Conservation (phyloP, 2,113 vertebrate species). For the Telmatochromis sp. region DNA sequence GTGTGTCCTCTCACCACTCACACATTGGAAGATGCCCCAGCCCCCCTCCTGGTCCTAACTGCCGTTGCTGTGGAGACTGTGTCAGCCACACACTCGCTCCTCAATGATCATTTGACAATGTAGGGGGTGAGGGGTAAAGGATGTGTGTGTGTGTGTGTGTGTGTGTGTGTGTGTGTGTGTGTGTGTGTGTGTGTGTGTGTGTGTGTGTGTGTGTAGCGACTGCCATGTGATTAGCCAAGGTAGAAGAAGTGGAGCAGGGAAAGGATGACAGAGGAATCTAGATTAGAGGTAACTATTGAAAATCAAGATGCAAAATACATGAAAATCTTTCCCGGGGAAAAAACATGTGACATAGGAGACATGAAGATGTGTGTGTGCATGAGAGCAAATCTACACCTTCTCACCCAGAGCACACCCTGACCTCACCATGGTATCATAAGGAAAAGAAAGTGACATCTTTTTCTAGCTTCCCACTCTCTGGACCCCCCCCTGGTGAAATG, state of each 20-base stretch:
- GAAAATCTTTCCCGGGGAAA: neutral
- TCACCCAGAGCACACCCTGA: slow-evolving; percentile 38
- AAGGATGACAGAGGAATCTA: slow-evolving; percentile 30
- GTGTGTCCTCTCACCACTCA: slow-evolving; percentile 27
- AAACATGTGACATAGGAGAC: neutral
- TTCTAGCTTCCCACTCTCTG: slow-evolving; percentile 1
- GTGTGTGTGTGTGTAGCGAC: slow-evolving; percentile 6
- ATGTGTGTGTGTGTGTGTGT: too few relatives aligned
- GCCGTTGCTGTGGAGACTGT: slow-evolving; percentile 68
- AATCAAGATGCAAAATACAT: slow-evolving; percentile 31
- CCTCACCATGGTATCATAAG: slow-evolving; percentile 37
- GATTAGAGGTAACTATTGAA: slow-evolving; percentile 31
- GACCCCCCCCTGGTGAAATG: slow-evolving; percentile 8
- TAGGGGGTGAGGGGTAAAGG: slow-evolving; percentile 39
- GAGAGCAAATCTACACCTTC: neutral
- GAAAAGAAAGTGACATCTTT: slow-evolving; percentile 29
- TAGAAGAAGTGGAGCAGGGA: slow-evolving; percentile 17
- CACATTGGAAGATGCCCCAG: slow-evolving; percentile 53
- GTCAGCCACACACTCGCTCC: slow-evolving; percentile 57
- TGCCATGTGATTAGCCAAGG: slow-evolving; percentile 48
- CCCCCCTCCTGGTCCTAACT: slow-evolving; percentile 56
- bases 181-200: slow-evolving; percentile 10
- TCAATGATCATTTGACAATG: slow-evolving; percentile 68
- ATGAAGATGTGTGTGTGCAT: neutral
- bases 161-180: neutral